Percentiles rank a stretch among this genome's conserved stretches.
phyloP scores from a whole-genome alignment of 1,140 invertebrate genomes.

The Palaemon carinicauda region DNA sequence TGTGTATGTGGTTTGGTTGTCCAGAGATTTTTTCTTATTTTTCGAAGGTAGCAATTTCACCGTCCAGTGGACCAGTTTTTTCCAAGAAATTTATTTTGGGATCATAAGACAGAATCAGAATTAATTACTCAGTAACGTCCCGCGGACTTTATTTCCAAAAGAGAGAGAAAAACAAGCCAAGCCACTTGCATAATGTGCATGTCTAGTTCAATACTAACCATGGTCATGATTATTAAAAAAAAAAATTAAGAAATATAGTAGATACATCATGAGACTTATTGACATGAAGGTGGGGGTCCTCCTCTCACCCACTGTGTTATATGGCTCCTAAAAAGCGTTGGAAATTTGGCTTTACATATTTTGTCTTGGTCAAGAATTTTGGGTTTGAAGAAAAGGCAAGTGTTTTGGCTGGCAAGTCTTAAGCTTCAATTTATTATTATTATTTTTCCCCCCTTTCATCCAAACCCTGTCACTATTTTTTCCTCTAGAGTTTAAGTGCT shows the following conservation, averaged over 20 bases:
- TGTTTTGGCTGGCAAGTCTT: conserved; percentile 37
- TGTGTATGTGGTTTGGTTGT: background rate
- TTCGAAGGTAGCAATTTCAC: background rate
- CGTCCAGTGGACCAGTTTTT: no score
- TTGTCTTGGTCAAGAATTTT: conserved; percentile 27
- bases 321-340: background rate
- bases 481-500: background rate
- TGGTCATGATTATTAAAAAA: background rate
- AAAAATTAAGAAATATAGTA: no score
- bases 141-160: no score
- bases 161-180: background rate
- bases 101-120: no score
- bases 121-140: no score
- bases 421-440: background rate
- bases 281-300: background rate
- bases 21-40: background rate
- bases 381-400: conserved; percentile 16
- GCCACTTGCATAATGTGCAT: conserved; percentile 44
- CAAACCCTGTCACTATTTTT: background rate
- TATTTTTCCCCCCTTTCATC: background rate
- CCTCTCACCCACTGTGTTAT: background rate
- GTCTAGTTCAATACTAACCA: background rate
- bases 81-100: no score
- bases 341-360: background rate
- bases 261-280: conserved; percentile 51